Evolutionary conservation across 2,113 vertebrate genomes (phyloP).

Genomic region (Pundamilia nyererei): DNA sequence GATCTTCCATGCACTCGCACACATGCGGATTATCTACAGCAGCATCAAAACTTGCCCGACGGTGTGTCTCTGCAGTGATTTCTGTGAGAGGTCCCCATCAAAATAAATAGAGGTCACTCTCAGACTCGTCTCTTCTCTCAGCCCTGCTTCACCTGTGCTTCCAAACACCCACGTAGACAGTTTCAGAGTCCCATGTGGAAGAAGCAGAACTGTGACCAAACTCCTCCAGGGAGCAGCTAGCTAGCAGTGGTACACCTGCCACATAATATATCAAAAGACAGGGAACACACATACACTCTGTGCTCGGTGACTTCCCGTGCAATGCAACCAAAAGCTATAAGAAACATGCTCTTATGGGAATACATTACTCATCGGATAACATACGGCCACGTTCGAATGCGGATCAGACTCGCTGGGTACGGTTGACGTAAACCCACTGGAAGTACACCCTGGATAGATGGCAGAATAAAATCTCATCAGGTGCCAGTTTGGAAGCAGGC

Average conservation of each 20-base stretch:
- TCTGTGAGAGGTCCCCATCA: conserved; percentile 18
- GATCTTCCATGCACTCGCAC: background rate
- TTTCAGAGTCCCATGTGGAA: conserved; percentile 37
- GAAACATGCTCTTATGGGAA: conserved; percentile 44
- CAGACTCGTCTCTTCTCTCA: background rate
- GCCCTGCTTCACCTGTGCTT: background rate
- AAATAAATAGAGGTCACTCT: conserved; percentile 64
- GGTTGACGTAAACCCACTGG: conserved; percentile 19
- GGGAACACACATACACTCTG: conserved; percentile 37
- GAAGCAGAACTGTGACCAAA: conserved; percentile 27
- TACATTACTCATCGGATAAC: conserved; percentile 17
- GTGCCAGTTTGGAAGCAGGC: background rate
- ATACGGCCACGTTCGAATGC: background rate
- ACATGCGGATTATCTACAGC: conserved; percentile 36
- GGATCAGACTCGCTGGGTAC: conserved; percentile 33
- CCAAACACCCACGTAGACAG: conserved; percentile 19
- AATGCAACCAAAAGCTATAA: conserved; percentile 1
- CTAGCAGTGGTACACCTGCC: conserved; percentile 47
- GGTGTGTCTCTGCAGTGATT: conserved; percentile 34
- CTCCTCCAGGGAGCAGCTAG: conserved; percentile 48
- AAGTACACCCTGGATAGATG: conserved; percentile 21
- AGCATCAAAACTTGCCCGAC: conserved; percentile 49
- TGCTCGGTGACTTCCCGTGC: background rate
- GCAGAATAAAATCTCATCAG: conserved; percentile 35
- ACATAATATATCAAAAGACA: conserved; percentile 42